These are phyloP conservation scores for Drosophila repleta DNA, from an alignment of 1,140 invertebrate genomes.

Conservation along the genomic window DNA sequence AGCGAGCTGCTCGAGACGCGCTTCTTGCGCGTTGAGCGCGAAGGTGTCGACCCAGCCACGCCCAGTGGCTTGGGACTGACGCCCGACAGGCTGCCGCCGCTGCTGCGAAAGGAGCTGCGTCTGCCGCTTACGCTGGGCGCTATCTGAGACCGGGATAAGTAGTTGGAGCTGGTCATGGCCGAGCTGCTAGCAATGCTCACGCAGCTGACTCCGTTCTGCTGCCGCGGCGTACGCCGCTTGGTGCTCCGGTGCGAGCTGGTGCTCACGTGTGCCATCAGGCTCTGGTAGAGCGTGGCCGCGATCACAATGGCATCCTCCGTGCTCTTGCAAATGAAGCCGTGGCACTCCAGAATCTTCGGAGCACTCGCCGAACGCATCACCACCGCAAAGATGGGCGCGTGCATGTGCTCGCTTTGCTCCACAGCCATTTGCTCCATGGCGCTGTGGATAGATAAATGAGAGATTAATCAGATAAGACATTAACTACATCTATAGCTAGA, in stretches of 20 bases:
- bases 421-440: slow-evolving; percentile 77
- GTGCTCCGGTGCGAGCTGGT: slow-evolving; percentile 75
- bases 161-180: slow-evolving; percentile 83
- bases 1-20: slow-evolving; percentile 86
- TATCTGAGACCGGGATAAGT: slow-evolving; percentile 69
- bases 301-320: slow-evolving; percentile 95
- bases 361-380: slow-evolving; percentile 93
- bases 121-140: slow-evolving; percentile 51
- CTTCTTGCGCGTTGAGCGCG: slow-evolving; percentile 86
- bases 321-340: slow-evolving; percentile 94
- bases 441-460: slow-evolving; percentile 32
- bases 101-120: slow-evolving; percentile 77
- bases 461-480: background rate
- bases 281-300: slow-evolving; percentile 94
- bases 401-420: slow-evolving; percentile 83
- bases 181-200: slow-evolving; percentile 87
- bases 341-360: slow-evolving; percentile 92
- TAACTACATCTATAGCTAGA: no score
- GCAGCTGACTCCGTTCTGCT: slow-evolving; percentile 89
- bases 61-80: slow-evolving; percentile 26
- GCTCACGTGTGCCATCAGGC: slow-evolving; percentile 91
- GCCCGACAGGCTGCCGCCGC: slow-evolving; percentile 41
- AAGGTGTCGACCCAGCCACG: slow-evolving; percentile 31
- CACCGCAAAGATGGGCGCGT: slow-evolving; percentile 95
- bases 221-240: slow-evolving; percentile 86